Conservation (phyloP, 2,113 vertebrate species). For the Datnioides undecimradiatus region DNA sequence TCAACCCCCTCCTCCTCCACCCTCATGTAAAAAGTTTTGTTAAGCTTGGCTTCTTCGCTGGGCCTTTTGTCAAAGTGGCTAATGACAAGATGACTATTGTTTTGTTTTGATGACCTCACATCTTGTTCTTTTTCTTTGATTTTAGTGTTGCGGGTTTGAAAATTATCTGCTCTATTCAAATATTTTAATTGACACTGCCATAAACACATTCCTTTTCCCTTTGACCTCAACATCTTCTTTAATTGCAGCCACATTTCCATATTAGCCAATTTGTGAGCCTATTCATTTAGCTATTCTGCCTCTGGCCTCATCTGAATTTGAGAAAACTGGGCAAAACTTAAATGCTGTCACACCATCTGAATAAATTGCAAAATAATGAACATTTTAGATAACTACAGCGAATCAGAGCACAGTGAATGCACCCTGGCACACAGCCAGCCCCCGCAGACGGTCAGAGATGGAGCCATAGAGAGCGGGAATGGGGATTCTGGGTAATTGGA, state of each 20-base stretch:
- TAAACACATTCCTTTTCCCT: background rate
- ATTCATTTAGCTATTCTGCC: slow-evolving; percentile 33
- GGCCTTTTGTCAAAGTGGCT: background rate
- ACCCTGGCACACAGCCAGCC: slow-evolving; percentile 63
- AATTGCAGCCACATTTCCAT: slow-evolving; percentile 23
- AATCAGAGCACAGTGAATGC: slow-evolving; percentile 66
- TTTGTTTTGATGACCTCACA: background rate
- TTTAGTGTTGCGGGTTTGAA: background rate
- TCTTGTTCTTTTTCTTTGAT: background rate
- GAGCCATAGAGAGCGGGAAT: slow-evolving; percentile 52
- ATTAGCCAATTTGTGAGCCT: background rate
- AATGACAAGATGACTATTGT: slow-evolving; percentile 4
- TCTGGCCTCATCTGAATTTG: slow-evolving; percentile 38
- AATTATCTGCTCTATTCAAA: background rate
- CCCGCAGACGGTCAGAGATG: slow-evolving; percentile 59
- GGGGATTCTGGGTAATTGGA: slow-evolving; percentile 74
- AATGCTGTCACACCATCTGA: slow-evolving; percentile 61
- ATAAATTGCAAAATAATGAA: slow-evolving; percentile 72
- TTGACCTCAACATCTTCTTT: slow-evolving; percentile 8
- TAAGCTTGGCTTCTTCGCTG: slow-evolving; percentile 49
- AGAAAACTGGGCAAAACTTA: slow-evolving; percentile 61
- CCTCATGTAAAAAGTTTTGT: slow-evolving; percentile 45
- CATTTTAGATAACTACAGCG: slow-evolving; percentile 69
- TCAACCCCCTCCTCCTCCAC: background rate
- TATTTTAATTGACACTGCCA: slow-evolving; percentile 1